A percentile compares a stretch with the other conserved stretches of the same genome.
These are phyloP conservation scores for Nesogale talazaci DNA, from an alignment of 2,113 vertebrate species.

Conservation along the genomic window DNA sequence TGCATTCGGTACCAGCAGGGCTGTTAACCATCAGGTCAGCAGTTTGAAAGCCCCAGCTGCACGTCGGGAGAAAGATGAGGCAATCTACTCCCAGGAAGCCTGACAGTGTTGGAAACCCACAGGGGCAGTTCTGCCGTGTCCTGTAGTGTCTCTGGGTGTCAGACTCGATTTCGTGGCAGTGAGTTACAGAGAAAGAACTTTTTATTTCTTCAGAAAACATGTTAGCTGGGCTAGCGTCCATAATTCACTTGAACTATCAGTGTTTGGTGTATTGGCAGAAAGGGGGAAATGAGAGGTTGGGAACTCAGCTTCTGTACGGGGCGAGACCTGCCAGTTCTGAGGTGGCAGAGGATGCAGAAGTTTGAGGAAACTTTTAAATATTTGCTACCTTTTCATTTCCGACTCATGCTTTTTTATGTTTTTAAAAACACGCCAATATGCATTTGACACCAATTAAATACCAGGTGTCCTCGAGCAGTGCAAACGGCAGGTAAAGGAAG, in stretches of 20 bases:
- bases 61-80: too few relatives aligned
- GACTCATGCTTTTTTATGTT: neutral
- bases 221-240: neutral
- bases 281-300: neutral
- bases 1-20: too few relatives aligned
- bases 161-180: neutral
- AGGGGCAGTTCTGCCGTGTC: too few relatives aligned
- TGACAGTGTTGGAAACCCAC: too few relatives aligned
- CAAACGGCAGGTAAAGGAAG: neutral
- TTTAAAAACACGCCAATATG: neutral
- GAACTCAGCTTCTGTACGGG: too few relatives aligned
- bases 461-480: neutral
- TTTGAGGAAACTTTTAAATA: conserved; percentile 23
- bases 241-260: neutral
- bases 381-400: neutral
- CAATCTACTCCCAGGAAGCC: too few relatives aligned
- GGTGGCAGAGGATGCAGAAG: neutral
- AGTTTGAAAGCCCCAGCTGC: too few relatives aligned
- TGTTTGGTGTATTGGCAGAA: neutral
- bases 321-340: neutral
- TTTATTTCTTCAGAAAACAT: neutral
- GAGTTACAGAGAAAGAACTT: neutral
- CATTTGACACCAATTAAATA: neutral
- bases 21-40: too few relatives aligned
- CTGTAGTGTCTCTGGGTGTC: too few relatives aligned